These are phyloP conservation scores for Thyatira batis DNA, from an alignment of 2,888 invertebrate species.

Conservation along the genomic window DNA sequence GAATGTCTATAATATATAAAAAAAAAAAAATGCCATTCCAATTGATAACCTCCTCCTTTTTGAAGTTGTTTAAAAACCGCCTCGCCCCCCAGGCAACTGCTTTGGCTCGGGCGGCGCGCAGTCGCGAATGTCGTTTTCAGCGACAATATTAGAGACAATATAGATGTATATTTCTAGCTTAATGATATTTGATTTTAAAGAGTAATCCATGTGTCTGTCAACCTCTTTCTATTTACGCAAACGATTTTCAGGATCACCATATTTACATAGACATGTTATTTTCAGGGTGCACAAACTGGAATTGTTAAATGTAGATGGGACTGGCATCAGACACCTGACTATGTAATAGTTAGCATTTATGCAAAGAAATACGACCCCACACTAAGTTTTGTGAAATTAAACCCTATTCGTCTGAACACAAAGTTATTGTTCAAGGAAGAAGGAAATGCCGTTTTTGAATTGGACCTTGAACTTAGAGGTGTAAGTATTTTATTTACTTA, in stretches of 20 bases:
- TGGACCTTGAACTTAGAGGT: conserved; percentile 91
- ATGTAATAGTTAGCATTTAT: conserved; percentile 93
- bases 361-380: conserved; percentile 94
- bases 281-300: conserved; percentile 79
- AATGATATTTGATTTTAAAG: too few species aligned
- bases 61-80: too few species aligned
- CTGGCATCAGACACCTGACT: conserved; percentile 95
- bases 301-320: conserved; percentile 91
- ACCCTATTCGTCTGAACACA: conserved; percentile 90
- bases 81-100: too few species aligned
- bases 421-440: conserved; percentile 90
- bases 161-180: too few species aligned
- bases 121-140: too few species aligned
- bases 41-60: too few species aligned
- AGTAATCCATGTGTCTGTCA: too few species aligned
- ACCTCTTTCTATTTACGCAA: background rate
- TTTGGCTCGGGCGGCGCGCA: too few species aligned
- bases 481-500: too few species aligned
- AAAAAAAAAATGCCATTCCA: too few species aligned
- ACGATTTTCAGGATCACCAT: background rate
- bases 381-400: conserved; percentile 88
- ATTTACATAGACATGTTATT: conserved; percentile 13
- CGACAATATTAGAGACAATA: too few species aligned
- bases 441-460: conserved; percentile 85
- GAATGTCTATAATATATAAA: too few species aligned